These are phyloP conservation scores for Mus pahari DNA, from an alignment of 2,113 vertebrate species.

Conservation along the genomic window DNA sequence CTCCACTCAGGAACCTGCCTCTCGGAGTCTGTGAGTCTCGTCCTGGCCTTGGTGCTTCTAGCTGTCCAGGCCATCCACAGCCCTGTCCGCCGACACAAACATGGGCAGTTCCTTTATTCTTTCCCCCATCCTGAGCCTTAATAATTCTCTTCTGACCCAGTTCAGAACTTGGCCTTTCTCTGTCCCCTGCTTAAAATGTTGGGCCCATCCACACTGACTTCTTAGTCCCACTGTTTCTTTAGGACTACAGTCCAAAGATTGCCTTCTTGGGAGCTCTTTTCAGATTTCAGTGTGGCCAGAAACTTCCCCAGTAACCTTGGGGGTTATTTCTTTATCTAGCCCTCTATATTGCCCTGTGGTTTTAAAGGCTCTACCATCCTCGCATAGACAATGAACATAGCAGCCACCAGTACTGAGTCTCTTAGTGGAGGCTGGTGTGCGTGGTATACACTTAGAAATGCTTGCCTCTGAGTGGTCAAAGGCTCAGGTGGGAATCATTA, in stretches of 20 bases:
- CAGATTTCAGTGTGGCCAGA: background rate
- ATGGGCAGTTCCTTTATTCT: background rate
- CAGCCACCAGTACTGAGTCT: background rate
- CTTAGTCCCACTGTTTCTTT: background rate
- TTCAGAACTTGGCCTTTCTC: background rate
- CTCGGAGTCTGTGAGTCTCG: background rate
- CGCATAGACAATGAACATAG: background rate
- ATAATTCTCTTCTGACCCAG: background rate
- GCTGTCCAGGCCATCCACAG: background rate
- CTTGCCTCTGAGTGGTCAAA: background rate
- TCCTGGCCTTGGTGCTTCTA: background rate
- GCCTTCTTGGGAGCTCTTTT: background rate
- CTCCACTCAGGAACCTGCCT: background rate
- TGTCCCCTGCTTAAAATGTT: background rate
- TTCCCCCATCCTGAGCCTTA: background rate
- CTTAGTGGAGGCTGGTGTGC: background rate
- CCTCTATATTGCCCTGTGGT: background rate
- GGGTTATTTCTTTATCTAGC: background rate
- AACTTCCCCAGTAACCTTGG: too few relatives aligned
- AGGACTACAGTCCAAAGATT: background rate
- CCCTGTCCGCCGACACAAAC: background rate
- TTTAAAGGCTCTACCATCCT: background rate
- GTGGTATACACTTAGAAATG: background rate
- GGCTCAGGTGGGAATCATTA: background rate
- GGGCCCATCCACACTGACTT: background rate